Evolutionary conservation across 37 sponge, comb jelly and placozoan genomes (phyloP), one percentile per base, ranked within the genome.

Genomic region (Cladorhizidae sp.): DNA sequence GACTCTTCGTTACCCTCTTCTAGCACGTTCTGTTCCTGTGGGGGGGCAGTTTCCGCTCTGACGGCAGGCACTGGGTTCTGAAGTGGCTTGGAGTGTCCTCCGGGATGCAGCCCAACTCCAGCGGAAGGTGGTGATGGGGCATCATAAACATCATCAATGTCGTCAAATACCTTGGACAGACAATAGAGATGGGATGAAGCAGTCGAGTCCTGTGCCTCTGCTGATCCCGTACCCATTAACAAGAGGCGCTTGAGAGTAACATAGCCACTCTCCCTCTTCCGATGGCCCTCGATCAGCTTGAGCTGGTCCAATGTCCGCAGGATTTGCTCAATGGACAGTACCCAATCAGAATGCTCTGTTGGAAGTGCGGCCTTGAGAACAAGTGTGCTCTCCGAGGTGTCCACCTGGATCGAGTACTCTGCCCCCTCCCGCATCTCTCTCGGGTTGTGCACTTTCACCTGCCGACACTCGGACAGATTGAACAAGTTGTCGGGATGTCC

Each of bases 291-390:
- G 17, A 87, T 62, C 6, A 81, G 26, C 26, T 76, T 64, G 37
- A 49, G 37, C 29, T 28, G n/a, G 0, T 67, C 57, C 35, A 59
- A 41, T 5, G 76, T 62, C 39, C 50, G 33, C 37, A 87, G 59
- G 22, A 77, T 59, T 28, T 41, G 63, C 70, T 87, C 82, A 40
- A 87, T 59, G 8, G 59, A 72, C 36, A 76, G 36, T 0, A 81
- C 76, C 88, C 88, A 87, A 28, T 87, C 82, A 28, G 38, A 81
- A 39, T 87, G 88, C 18, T 87, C 88, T 5, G 76, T 81, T 12
- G 82, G 77, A 21, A 55, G 41, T 9, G 81, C 88, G 15, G 88
- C 88, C 3, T 68, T 39, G 5, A 87, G 58, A 32, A 77, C 62
- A 52, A 80, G 40, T 29, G 20, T 38, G 63, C 88, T 77, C 36